These are phyloP conservation scores for Synergus laeviventris DNA, from an alignment of 2,888 invertebrate species.

Conservation along the genomic window DNA sequence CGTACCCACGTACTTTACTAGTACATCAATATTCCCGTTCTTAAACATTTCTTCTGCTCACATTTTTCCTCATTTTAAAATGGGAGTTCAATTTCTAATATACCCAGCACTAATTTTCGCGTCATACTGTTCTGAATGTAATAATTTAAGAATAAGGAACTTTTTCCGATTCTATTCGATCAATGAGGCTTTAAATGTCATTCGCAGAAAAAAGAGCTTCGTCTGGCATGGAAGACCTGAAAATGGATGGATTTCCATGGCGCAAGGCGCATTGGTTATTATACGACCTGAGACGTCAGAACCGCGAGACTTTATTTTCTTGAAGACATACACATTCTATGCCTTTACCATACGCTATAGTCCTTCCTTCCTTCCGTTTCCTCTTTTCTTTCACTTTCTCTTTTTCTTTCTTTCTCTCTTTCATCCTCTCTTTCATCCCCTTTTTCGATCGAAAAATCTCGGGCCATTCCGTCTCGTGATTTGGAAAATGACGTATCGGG, in stretches of 20 bases:
- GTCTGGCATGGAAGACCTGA: conserved; percentile 48
- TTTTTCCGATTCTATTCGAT: background rate
- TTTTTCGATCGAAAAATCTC: conserved; percentile 56
- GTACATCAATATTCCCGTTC: background rate
- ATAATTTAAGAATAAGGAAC: background rate
- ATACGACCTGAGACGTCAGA: conserved; percentile 50
- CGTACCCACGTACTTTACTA: conserved; percentile 2
- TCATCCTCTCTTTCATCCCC: conserved; percentile 29
- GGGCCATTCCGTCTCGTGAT: conserved; percentile 56
- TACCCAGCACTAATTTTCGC: too few species aligned
- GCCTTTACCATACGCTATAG: background rate
- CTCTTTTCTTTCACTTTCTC: conserved; percentile 29
- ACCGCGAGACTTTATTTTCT: conserved; percentile 52
- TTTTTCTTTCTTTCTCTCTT: conserved; percentile 3
- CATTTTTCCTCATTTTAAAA: background rate
- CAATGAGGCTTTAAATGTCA: conserved; percentile 18
- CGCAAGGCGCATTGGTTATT: conserved; percentile 17
- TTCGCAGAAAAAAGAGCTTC: background rate
- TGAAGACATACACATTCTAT: conserved; percentile 24
- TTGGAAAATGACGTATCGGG: conserved; percentile 68
- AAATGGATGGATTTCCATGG: conserved; percentile 45
- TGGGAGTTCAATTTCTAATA: too few species aligned
- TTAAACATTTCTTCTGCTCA: background rate
- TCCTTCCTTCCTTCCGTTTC: conserved; percentile 27
- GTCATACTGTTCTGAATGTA: too few species aligned